These are phyloP conservation scores for Synanceia verrucosa DNA, from an alignment of 2,797 vertebrate genomes.

Conservation along the genomic window DNA sequence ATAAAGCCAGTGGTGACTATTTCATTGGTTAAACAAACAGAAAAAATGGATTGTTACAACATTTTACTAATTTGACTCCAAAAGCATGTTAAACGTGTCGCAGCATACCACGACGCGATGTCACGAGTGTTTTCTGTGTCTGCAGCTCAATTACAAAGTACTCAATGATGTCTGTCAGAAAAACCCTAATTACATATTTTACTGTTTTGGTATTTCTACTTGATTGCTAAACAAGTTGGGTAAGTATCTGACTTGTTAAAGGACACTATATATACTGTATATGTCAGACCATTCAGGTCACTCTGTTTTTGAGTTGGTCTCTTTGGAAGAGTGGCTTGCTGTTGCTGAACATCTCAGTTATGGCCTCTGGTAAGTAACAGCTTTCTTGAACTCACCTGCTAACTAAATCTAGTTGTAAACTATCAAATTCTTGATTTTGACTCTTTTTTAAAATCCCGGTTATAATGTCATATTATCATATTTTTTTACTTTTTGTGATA, in stretches of 20 bases:
- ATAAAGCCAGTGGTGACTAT: too few relatives aligned
- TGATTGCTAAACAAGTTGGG: constrained; percentile 8
- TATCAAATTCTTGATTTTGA: background rate
- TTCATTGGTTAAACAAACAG: accelerated
- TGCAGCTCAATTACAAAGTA: background rate
- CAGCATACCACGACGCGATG: background rate
- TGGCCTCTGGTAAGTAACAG: constrained; percentile 31
- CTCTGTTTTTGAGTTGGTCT: background rate
- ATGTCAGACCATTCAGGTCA: background rate
- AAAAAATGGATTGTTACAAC: too few relatives aligned
- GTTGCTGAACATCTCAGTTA: background rate
- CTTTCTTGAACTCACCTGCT: background rate
- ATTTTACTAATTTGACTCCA: background rate
- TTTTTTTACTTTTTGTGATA: background rate
- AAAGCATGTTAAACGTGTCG: background rate
- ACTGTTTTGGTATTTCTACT: background rate
- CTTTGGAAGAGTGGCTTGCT: background rate
- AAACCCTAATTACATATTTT: background rate
- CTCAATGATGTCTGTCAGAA: background rate
- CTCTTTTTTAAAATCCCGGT: too few relatives aligned
- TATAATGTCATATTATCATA: too few relatives aligned
- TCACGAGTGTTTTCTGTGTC: background rate
- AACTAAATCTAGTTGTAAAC: background rate
- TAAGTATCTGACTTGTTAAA: background rate
- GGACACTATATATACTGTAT: background rate